Conservation (phyloP, 2,797 vertebrate species). For the Dendrocincla fuliginosa region DNA sequence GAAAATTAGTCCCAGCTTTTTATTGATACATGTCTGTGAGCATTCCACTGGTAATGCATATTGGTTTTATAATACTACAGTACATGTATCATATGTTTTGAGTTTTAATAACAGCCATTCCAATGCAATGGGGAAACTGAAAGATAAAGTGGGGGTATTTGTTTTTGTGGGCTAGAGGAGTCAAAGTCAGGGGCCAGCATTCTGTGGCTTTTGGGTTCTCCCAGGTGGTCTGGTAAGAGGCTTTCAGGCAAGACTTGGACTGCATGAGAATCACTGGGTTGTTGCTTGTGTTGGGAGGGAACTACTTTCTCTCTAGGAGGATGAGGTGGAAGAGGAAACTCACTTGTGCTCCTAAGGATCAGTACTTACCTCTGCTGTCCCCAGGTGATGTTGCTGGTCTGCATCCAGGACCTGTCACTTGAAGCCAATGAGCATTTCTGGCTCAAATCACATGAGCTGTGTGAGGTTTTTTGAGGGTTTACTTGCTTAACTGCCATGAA, state of each 20-base stretch:
- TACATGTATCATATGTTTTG: background rate
- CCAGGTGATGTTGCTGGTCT: background rate
- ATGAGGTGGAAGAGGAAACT: background rate
- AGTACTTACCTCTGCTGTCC: background rate
- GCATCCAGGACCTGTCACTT: background rate
- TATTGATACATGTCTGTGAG: background rate
- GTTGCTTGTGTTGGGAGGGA: background rate
- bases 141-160: background rate
- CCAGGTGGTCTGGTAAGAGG: background rate
- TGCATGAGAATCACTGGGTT: accelerated
- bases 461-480: background rate
- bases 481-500: background rate
- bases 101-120: background rate
- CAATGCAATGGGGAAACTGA: background rate
- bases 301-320: background rate
- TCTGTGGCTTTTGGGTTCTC: background rate
- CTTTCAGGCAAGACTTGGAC: background rate
- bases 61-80: background rate
- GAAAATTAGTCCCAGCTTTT: background rate
- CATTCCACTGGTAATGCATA: background rate
- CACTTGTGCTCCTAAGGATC: background rate
- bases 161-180: background rate
- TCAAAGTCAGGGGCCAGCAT: background rate
- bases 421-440: background rate
- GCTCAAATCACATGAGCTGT: accelerated